Percentiles rank a stretch among this genome's conserved stretches.
Conservation (phyloP, 2,888 invertebrate species). For the Napeogenes inachia region DNA sequence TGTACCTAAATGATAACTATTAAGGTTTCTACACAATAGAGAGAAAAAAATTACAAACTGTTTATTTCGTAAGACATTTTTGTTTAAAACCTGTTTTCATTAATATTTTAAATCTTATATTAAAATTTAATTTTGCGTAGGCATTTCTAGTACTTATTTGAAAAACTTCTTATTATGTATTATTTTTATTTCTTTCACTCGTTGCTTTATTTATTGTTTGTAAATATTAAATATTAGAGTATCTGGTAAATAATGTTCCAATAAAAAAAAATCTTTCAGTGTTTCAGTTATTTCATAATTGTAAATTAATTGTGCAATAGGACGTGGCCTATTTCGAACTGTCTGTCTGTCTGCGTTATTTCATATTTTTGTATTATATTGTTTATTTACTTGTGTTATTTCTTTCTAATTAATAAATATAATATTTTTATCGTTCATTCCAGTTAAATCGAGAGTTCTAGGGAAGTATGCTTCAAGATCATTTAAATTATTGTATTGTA, state of each 20-base stretch:
- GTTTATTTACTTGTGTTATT: constrained; percentile 71
- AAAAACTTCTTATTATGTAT: too few relatives aligned
- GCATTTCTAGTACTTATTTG: too few relatives aligned
- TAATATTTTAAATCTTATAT: constrained; percentile 38
- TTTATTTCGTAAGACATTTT: too few relatives aligned
- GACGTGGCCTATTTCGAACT: constrained; percentile 55
- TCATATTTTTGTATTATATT: constrained; percentile 59
- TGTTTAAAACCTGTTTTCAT: too few relatives aligned
- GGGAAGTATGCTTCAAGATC: constrained; percentile 68
- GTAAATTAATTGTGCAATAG: constrained; percentile 67
- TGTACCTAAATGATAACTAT: too few relatives aligned
- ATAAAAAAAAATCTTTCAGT: constrained; percentile 43
- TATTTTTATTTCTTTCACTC: constrained; percentile 51
- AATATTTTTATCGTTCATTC: constrained; percentile 76
- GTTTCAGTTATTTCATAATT: constrained; percentile 37
- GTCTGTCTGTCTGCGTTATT: constrained; percentile 34
- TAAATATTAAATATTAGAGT: constrained; percentile 61
- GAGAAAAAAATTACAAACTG: too few relatives aligned
- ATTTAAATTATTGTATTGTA: constrained; percentile 77
- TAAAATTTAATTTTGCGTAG: constrained; percentile 36
- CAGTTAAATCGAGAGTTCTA: constrained; percentile 75
- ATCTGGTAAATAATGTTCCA: constrained; percentile 54
- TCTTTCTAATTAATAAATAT: constrained; percentile 68
- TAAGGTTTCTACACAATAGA: too few relatives aligned
- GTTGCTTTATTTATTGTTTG: constrained; percentile 74